Conservation (phyloP, 64 coral and sea anemone genomes). For the Montipora capricornis region DNA sequence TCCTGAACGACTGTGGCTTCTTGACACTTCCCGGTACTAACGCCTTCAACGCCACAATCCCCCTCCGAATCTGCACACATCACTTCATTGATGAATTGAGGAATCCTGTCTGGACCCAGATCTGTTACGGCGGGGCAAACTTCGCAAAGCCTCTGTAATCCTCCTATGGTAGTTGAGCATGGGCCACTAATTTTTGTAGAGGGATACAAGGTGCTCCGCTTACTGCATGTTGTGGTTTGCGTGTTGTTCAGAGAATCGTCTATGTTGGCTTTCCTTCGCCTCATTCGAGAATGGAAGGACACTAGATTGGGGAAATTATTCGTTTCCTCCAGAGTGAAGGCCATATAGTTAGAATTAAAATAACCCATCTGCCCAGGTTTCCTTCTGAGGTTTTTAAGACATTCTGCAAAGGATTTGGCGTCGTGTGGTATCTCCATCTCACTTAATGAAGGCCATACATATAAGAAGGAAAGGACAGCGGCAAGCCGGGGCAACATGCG, state of each 20-base stretch:
- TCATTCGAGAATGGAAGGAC: neutral
- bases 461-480: neutral
- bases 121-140: constrained; percentile 45
- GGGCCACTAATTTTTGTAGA: neutral
- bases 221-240: neutral
- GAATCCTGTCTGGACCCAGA: constrained; percentile 36
- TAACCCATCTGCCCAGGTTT: constrained; percentile 24
- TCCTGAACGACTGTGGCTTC: constrained; percentile 5
- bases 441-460: neutral
- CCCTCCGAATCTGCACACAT: neutral
- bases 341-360: constrained; percentile 19
- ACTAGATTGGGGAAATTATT: constrained; percentile 28
- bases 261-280: neutral
- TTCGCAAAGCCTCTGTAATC: neutral
- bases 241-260: neutral
- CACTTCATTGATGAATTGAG: constrained; percentile 58
- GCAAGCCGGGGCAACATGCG: neutral
- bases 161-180: constrained; percentile 6
- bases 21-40: neutral
- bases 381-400: neutral
- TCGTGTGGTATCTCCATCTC: neutral
- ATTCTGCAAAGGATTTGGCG: neutral
- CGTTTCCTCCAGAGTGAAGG: neutral
- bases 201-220: neutral
- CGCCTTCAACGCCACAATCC: neutral